Base-by-base conservation (phyloP, 2,113 vertebrate species). In the Cichladusa arquata region DNA sequence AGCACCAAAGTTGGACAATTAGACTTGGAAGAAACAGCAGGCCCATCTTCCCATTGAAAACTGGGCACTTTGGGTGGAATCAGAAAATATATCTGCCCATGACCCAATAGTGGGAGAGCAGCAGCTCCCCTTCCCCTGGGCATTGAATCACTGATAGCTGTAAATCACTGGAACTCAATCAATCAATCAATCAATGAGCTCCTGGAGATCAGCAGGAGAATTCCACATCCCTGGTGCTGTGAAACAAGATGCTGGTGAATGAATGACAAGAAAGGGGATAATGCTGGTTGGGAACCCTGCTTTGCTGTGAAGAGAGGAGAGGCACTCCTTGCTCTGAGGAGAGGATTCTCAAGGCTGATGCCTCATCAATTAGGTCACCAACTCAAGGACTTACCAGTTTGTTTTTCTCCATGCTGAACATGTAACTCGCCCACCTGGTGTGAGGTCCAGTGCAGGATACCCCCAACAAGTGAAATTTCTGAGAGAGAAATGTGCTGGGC, bases 301-400 rank as follows among this genome's bases (percentile, higher is more conserved):
- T 78, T 74, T 0, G 0, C 24, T 25, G 4, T 28, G 56, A 53
- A 36, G 5, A 65, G 23, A 69, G 17, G 25, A 72, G 64, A 73
- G 34, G 6, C 6, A 20, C 1, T 23, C n/a, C 53, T 28, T 70
- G 31, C 16, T n/a, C 44, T 42, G 31, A 89, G 19, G 5, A 33
- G 31, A 9, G 19, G 45, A 66, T 42, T 85, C 45, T 36, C 56
- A 34, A 51, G 31, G n/a, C 26, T 74, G 24, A 28, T 47, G 1
- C 6, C 15, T 81, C 8, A 0, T 45, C 38, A 48, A 5, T 3
- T 11, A 24, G 1, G 6, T 81, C 54, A 61, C 20, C 47, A 33
- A 28, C 11, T 60, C 47, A 18, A 42, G 48, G 14, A 13, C 3
- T 82, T 53, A 16, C 0, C 29, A 13, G 5, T 36, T 19, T 14